Evolutionary conservation across 2,113 vertebrate species (phyloP), one percentile per base, ranked within the genome.

Genomic region (Etia nguti): DNA sequence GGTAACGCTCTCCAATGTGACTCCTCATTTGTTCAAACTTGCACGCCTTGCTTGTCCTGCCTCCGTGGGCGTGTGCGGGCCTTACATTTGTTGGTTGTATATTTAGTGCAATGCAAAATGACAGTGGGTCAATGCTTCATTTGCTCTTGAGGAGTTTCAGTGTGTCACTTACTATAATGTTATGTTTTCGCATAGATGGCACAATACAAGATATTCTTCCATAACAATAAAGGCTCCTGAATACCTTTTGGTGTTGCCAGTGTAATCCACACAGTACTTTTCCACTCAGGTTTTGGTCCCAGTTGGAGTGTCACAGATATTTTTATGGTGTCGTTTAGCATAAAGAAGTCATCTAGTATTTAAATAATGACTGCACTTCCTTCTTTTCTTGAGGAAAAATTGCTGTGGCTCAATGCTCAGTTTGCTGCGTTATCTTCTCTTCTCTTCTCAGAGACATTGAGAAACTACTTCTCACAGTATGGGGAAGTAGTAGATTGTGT

Each of bases 401-500:
- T 62, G 6, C 52, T 62, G 29, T 79, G 11, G 8, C 70, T 81
- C n/a, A 77, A 10, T 84, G 50, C 50, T 84, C 56, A 38, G 52
- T 79, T 22, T 65, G 10, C 13, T 54, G 10, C 90, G 55, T 77
- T 79, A 57, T 22, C 88, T 90, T 79, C 46, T 24, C 88, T 90
- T 92, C 70, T 94, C 90, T 92, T 93, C 89, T 84, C 92, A 99
- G 99, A 99, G 95, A 99, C 98, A 10, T 97, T 99, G 87, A 97
- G 98, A 92, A 98, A 97, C 96, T 99, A 99, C 96, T 99, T 99
- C 94, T 99, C 98, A 87, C 99, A 99, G 68, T 99, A 99, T 96
- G 99, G 99, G 85, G 99, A 99, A 94, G 99, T 99, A 10, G 98
- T 99, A 85, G 99, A 99, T 96, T 99, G 98, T 94, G 99, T 99